Conservation (phyloP, 2,888 invertebrate genomes). For the Eupithecia subumbrata region DNA sequence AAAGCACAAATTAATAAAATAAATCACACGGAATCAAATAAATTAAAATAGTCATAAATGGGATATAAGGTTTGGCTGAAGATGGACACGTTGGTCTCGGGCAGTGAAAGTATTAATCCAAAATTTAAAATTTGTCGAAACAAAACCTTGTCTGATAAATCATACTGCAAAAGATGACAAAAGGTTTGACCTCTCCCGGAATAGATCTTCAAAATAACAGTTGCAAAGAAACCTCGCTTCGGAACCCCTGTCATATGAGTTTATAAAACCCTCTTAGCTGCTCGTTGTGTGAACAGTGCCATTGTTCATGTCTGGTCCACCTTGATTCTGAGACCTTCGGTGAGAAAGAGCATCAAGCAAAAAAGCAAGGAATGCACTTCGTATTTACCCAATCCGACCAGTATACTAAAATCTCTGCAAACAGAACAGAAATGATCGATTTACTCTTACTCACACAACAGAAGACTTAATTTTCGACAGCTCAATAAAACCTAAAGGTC, state of each 20-base stretch:
- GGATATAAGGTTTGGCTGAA: neutral
- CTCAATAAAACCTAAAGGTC: conserved; percentile 39
- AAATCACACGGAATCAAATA: too few relatives aligned
- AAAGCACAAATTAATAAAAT: too few relatives aligned
- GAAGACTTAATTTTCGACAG: conserved; percentile 23
- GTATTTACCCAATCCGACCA: conserved; percentile 31
- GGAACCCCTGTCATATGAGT: conserved; percentile 4
- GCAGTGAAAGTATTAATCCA: neutral
- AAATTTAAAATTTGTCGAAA: neutral
- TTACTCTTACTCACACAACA: conserved; percentile 17
- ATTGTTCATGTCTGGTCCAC: conserved; percentile 47
- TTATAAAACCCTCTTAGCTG: neutral
- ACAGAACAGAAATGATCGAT: conserved; percentile 15
- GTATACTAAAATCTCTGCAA: conserved; percentile 23
- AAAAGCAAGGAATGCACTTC: conserved; percentile 31
- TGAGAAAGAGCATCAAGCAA: conserved; percentile 40
- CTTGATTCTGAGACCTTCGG: conserved; percentile 52
- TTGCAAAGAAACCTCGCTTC: neutral
- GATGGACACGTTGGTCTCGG: neutral
- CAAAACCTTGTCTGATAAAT: neutral
- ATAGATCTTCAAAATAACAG: neutral
- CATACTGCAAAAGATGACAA: neutral
- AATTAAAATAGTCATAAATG: too few relatives aligned
- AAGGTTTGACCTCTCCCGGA: neutral
- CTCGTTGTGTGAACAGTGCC: conserved; percentile 16